Conservation (phyloP, 53 echinoderm and acorn worm species). For the Patiria pectinifera region DNA sequence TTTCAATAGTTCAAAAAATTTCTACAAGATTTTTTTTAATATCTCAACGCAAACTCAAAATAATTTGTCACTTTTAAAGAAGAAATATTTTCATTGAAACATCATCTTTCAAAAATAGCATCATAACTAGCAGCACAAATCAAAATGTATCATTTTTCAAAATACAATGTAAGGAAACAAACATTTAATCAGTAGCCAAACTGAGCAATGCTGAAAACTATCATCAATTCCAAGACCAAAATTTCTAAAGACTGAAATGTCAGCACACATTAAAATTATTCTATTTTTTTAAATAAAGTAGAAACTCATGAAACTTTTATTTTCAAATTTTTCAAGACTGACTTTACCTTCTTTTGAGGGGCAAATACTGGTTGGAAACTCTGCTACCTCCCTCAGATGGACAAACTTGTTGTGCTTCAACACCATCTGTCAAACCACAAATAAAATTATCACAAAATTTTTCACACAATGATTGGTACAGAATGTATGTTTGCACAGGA, state of each 20-base stretch:
- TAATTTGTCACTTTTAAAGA: no score
- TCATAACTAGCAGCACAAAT: no score
- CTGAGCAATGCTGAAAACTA: neutral
- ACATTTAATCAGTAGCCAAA: neutral
- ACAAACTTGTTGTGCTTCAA: conserved; percentile 81
- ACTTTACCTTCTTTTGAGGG: conserved; percentile 85
- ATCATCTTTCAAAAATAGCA: no score
- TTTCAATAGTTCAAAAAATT: no score
- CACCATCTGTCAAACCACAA: conserved; percentile 70
- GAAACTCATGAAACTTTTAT: neutral
- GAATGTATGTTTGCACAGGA: no score
- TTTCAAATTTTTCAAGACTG: neutral
- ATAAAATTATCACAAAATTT: neutral
- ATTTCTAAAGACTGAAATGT: neutral
- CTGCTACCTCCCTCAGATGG: conserved; percentile 72
- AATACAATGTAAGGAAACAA: neutral
- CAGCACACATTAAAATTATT: no score
- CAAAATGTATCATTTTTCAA: no score
- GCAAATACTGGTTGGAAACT: conserved; percentile 66
- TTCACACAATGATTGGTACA: no score
- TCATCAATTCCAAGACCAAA: neutral
- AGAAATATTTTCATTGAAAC: no score
- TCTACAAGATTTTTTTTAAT: no score
- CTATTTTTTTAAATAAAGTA: no score
- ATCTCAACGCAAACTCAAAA: no score